Percentiles rank a stretch among this genome's conserved stretches.
Conservation (phyloP, 2,888 invertebrate genomes). For the Melinaea marsaeus region DNA sequence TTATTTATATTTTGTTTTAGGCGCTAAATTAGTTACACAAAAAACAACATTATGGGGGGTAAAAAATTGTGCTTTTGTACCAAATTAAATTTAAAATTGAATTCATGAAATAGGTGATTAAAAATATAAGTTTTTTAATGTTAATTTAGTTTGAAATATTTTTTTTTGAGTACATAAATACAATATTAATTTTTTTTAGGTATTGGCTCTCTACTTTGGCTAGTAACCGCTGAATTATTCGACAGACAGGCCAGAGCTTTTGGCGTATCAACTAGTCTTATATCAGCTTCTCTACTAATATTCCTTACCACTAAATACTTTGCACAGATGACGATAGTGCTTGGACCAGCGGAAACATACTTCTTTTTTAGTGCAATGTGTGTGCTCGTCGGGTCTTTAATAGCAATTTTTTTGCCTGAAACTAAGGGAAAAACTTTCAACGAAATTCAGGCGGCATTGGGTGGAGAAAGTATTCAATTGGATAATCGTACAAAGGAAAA, state of each 20-base stretch:
- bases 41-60: too few species aligned
- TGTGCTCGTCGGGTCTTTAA: constrained; percentile 38
- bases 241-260: constrained; percentile 47
- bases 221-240: constrained; percentile 52
- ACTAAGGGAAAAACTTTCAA: constrained; percentile 59
- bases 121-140: too few species aligned
- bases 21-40: too few species aligned
- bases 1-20: background rate
- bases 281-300: constrained; percentile 31
- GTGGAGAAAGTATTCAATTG: constrained; percentile 22
- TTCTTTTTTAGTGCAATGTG: constrained; percentile 46
- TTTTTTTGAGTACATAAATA: background rate
- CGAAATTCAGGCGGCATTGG: constrained; percentile 53
- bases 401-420: constrained; percentile 52
- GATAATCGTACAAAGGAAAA: constrained; percentile 5
- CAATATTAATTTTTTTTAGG: constrained; percentile 40
- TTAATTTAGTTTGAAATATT: background rate
- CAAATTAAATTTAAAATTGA: too few species aligned
- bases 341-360: constrained; percentile 50
- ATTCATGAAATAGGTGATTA: too few species aligned
- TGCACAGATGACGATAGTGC: constrained; percentile 34
- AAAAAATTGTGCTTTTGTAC: too few species aligned
- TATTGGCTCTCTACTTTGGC: constrained; percentile 52
- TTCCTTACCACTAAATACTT: constrained; percentile 53
- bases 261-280: constrained; percentile 40